Percentiles rank a stretch among this genome's conserved stretches.
Evolutionary conservation across 2,888 invertebrate species (phyloP).

Genomic region (Chouioia cunea): DNA sequence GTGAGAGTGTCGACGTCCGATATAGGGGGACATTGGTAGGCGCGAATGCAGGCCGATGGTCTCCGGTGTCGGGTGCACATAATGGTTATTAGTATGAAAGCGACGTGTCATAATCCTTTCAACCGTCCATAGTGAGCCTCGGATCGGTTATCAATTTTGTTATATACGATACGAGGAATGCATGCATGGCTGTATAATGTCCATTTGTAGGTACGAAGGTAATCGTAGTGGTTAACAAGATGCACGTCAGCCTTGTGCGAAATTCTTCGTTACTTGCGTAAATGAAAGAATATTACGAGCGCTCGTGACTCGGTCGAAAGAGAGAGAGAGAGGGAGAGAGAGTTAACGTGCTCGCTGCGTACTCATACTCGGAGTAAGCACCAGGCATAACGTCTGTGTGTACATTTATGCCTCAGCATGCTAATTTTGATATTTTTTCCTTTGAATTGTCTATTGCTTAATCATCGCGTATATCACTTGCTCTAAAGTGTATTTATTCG

Average conservation of each 20-base stretch:
- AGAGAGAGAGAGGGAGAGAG: neutral
- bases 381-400: no score
- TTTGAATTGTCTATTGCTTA: no score
- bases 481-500: no score
- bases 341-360: no score
- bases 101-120: conserved; percentile 16
- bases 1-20: no score
- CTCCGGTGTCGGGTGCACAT: neutral
- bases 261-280: conserved; percentile 35
- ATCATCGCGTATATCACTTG: no score
- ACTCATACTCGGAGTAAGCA: no score
- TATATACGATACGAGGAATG: neutral
- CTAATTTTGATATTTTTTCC: no score
- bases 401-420: no score
- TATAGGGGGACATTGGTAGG: no score
- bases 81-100: neutral
- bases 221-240: neutral
- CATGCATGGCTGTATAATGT: neutral
- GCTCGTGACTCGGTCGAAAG: neutral
- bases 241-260: conserved; percentile 32
- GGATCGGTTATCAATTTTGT: conserved; percentile 8
- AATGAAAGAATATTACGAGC: conserved; percentile 28
- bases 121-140: conserved; percentile 18
- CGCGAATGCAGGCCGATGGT: neutral
- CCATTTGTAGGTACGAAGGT: no score